These are phyloP conservation scores for Athalia circularis DNA, from an alignment of 2,888 invertebrate species.

Conservation along the genomic window DNA sequence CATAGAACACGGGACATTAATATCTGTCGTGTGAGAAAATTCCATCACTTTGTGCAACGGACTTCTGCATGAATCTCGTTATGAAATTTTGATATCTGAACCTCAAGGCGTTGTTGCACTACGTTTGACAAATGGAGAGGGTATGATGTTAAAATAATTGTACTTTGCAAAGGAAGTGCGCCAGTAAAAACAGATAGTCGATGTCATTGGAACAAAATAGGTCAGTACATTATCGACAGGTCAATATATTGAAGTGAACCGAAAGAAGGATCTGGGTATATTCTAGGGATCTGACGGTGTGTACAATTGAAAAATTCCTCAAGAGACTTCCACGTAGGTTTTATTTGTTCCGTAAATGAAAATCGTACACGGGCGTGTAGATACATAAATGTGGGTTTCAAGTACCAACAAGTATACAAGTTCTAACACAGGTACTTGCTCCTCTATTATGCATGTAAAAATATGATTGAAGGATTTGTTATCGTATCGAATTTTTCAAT, in stretches of 20 bases:
- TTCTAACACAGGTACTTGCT: too few species aligned
- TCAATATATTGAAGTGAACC: background rate
- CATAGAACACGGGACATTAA: background rate
- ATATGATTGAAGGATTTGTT: too few species aligned
- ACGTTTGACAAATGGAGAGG: slow-evolving; percentile 4
- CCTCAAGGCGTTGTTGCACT: background rate
- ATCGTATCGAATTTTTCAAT: too few species aligned
- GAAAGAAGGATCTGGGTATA: background rate
- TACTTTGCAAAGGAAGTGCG: background rate
- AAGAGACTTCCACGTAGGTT: background rate
- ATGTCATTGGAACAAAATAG: background rate
- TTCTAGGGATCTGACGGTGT: background rate
- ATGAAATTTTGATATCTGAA: background rate
- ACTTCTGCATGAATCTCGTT: too few species aligned
- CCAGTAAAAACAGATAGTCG: background rate
- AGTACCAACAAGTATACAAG: background rate
- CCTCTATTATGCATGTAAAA: too few species aligned
- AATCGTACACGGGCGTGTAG: background rate
- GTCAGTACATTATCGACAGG: slow-evolving; percentile 3
- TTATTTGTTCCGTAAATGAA: background rate
- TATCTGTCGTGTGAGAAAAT: background rate
- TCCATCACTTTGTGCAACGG: too few species aligned
- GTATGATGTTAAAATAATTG: background rate
- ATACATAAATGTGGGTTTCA: background rate
- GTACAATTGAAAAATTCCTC: slow-evolving; percentile 21